These are phyloP conservation scores for Lagothrix lagotricha DNA, from an alignment of 2,797 vertebrate species.

Conservation along the genomic window DNA sequence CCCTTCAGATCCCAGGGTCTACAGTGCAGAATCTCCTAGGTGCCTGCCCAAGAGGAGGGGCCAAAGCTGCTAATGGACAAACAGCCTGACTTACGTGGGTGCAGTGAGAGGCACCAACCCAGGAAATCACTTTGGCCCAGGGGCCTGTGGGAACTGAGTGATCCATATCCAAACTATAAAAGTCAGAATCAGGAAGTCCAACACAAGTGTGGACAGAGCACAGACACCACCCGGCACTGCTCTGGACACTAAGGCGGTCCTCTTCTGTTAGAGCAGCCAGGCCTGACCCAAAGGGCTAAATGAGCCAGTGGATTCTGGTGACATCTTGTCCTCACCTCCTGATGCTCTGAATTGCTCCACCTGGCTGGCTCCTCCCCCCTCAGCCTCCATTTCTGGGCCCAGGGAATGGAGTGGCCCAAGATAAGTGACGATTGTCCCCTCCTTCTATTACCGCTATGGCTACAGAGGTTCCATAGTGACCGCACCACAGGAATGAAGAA, in stretches of 20 bases:
- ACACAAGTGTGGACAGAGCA: neutral
- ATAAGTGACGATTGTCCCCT: neutral
- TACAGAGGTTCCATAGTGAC: neutral
- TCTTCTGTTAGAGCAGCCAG: neutral
- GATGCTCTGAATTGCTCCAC: neutral
- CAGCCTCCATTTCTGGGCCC: neutral
- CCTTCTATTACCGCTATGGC: neutral
- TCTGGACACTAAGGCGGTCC: neutral
- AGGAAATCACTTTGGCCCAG: neutral
- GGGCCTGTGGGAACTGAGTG: neutral
- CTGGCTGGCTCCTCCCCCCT: neutral
- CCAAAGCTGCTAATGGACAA: neutral
- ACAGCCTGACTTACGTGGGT: neutral
- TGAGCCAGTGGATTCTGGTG: neutral
- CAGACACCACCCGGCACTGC: neutral
- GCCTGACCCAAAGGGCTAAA: neutral
- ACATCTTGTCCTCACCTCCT: neutral
- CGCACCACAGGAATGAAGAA: neutral
- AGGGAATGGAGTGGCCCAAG: accelerated
- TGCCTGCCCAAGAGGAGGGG: neutral
- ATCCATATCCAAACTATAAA: neutral
- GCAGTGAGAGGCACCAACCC: too few relatives aligned
- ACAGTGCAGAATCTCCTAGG: neutral
- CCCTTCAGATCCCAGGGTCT: neutral
- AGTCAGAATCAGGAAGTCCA: neutral